These are phyloP conservation scores for Nansenia antarctica DNA, from an alignment of 2,113 vertebrate species.

Conservation along the genomic window DNA sequence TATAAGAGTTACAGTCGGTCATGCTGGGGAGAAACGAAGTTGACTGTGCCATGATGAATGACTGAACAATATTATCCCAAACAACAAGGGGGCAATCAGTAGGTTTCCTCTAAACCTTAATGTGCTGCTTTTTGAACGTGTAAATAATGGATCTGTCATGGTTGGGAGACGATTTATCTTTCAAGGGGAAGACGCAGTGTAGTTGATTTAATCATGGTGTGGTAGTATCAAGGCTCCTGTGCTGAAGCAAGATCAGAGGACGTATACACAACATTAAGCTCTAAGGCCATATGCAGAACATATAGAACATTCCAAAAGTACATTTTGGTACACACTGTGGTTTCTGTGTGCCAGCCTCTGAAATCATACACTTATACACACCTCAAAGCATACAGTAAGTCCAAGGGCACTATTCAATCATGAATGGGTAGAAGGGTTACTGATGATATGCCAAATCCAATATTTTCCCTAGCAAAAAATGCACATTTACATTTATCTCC, in stretches of 20 bases:
- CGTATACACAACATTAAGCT: conserved; percentile 53
- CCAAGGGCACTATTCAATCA: conserved; percentile 4
- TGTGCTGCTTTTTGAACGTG: conserved; percentile 45
- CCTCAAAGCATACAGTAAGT: conserved; percentile 24
- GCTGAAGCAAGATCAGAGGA: conserved; percentile 54
- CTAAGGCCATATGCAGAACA: conserved; percentile 32
- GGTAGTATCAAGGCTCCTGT: conserved; percentile 48
- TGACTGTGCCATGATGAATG: conserved; percentile 52
- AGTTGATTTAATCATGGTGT: conserved; percentile 54
- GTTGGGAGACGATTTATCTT: conserved; percentile 59
- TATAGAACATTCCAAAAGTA: conserved; percentile 25
- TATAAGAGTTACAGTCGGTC: background rate
- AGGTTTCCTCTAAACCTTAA: conserved; percentile 53
- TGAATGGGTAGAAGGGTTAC: conserved; percentile 19
- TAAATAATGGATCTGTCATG: conserved; percentile 44
- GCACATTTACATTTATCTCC: too few species aligned
- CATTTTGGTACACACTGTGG: conserved; percentile 43
- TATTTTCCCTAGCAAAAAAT: too few species aligned
- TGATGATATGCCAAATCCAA: conserved; percentile 6
- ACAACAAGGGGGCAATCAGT: conserved; percentile 63
- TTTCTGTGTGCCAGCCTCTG: conserved; percentile 31
- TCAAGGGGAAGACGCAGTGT: conserved; percentile 44
- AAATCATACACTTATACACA: conserved; percentile 46
- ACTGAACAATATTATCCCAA: conserved; percentile 63
- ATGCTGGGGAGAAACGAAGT: background rate